phyloP scores from a whole-genome alignment of 1,140 invertebrate species.

The Drosophila fuyamai region DNA sequence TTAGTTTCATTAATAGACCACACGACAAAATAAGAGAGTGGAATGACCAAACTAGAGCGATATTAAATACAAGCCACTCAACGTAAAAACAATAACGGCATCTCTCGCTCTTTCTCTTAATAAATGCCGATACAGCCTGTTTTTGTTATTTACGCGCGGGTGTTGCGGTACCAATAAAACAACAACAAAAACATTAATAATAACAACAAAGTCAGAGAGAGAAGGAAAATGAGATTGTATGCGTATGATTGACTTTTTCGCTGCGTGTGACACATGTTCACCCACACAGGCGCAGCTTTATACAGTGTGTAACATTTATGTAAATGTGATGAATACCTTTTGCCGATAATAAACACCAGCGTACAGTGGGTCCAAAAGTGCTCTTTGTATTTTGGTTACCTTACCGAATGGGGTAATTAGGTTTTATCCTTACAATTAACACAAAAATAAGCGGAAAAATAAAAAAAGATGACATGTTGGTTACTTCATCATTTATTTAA shows the following conservation, averaged over 20 bases:
- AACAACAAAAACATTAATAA: conserved; percentile 13
- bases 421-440: background rate
- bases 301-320: conserved; percentile 37
- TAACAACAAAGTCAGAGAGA: conserved; percentile 24
- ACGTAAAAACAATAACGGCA: conserved; percentile 62
- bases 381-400: background rate
- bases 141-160: conserved; percentile 77
- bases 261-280: conserved; percentile 63
- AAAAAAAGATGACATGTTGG: too few species aligned
- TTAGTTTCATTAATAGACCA: conserved; percentile 70
- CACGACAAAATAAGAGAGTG: conserved; percentile 30
- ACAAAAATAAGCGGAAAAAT: background rate
- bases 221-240: conserved; percentile 15
- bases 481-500: too few species aligned
- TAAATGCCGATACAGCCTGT: conserved; percentile 63
- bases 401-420: background rate
- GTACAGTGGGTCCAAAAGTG: conserved; percentile 15
- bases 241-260: conserved; percentile 62
- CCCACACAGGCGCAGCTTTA: conserved; percentile 17
- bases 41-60: conserved; percentile 51
- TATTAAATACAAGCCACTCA: conserved; percentile 22
- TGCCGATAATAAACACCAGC: conserved; percentile 23
- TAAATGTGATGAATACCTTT: conserved; percentile 42
- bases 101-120: conserved; percentile 1
- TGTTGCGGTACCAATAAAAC: conserved; percentile 40